A percentile compares a stretch with the other conserved stretches of the same genome.
These are phyloP conservation scores for Masnerella sp. DNA, from an alignment of 2,888 invertebrate species.

Conservation along the genomic window DNA sequence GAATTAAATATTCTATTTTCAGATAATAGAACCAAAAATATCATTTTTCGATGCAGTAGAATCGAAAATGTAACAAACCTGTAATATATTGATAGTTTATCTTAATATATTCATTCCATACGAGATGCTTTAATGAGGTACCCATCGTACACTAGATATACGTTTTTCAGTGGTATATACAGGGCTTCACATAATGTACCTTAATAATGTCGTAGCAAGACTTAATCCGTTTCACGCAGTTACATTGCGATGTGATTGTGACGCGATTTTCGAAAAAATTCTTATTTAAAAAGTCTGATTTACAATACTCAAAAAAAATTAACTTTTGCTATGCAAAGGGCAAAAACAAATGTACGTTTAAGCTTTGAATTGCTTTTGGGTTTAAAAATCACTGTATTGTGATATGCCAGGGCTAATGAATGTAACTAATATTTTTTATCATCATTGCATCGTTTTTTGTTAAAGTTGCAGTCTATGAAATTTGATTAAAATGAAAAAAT, in stretches of 20 bases:
- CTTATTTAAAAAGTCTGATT: conserved; percentile 61
- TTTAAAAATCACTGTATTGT: conserved; percentile 28
- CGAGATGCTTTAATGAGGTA: conserved; percentile 74
- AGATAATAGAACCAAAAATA: no score
- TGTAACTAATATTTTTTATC: conserved; percentile 19
- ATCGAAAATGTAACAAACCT: conserved; percentile 70
- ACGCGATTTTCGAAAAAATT: conserved; percentile 39
- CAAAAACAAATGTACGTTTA: conserved; percentile 11
- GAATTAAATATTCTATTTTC: no score
- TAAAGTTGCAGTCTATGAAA: no score
- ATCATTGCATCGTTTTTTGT: no score
- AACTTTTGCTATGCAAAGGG: no score
- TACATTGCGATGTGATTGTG: conserved; percentile 44
- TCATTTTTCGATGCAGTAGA: conserved; percentile 62
- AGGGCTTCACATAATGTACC: conserved; percentile 75
- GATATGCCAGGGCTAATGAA: conserved; percentile 28
- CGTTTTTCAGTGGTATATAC: conserved; percentile 69
- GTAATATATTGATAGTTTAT: conserved; percentile 71
- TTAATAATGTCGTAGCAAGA: conserved; percentile 65
- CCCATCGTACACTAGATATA: conserved; percentile 68
- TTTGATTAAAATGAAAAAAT: no score
- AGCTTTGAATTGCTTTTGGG: conserved; percentile 31
- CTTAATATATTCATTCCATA: conserved; percentile 76
- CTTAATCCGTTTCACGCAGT: conserved; percentile 48
- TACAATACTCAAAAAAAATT: conserved; percentile 62